These are phyloP conservation scores for Leptosomus discolor DNA, from an alignment of 2,113 vertebrate genomes.

Conservation along the genomic window DNA sequence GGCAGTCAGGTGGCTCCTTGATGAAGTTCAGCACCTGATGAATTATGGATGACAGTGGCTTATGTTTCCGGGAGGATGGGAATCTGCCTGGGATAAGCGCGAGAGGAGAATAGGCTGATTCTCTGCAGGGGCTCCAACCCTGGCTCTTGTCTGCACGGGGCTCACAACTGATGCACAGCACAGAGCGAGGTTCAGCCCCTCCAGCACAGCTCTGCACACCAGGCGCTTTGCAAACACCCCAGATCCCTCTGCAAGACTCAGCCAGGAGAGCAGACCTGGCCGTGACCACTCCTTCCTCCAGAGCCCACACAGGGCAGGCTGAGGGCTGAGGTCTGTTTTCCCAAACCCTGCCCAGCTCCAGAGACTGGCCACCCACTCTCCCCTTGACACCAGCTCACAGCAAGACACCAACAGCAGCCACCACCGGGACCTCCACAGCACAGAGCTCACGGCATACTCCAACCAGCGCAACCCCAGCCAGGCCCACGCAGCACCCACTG, in stretches of 20 bases:
- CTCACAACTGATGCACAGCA: neutral
- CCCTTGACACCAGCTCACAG: neutral
- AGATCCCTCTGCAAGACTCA: neutral
- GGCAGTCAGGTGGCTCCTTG: neutral
- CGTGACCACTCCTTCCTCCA: fast-evolving
- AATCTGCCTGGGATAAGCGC: neutral
- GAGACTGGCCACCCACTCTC: neutral
- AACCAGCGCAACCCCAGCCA: neutral
- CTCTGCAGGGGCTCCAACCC: neutral
- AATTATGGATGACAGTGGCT: slow-evolving; percentile 12
- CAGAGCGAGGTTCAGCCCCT: neutral
- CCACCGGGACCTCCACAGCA: neutral
- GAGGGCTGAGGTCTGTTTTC: neutral
- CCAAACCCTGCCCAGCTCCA: neutral
- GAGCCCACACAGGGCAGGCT: neutral
- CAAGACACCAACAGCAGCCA: neutral
- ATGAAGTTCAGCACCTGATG: neutral
- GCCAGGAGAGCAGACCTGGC: neutral
- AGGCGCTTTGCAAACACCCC: neutral
- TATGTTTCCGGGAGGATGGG: neutral
- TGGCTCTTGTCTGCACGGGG: neutral
- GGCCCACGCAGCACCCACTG: neutral
- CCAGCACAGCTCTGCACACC: neutral
- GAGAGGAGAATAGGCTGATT: neutral
- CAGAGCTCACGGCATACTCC: neutral